Evolutionary conservation across 2,113 vertebrate genomes (phyloP).

Genomic region (Sphyrna mokarran): DNA sequence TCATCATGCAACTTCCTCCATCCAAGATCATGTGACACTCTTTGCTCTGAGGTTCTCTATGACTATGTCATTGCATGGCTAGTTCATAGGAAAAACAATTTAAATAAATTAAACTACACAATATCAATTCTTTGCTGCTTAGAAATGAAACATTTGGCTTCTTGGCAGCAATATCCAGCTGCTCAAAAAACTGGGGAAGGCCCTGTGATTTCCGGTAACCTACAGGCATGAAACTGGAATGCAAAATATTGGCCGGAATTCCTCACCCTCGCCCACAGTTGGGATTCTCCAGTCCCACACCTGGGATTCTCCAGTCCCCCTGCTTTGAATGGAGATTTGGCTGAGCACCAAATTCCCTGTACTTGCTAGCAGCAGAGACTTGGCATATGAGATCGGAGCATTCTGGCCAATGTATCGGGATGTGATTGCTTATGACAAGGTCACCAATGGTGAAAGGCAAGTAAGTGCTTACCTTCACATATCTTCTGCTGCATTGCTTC

Average conservation of each 20-base stretch:
- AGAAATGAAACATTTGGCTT: neutral
- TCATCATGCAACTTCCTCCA: neutral
- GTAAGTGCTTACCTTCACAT: constrained; percentile 58
- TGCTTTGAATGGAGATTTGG: too few relatives aligned
- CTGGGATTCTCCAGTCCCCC: too few relatives aligned
- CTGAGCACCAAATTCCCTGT: too few relatives aligned
- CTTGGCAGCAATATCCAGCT: neutral
- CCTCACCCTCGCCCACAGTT: too few relatives aligned
- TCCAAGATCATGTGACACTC: neutral
- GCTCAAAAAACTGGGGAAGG: neutral
- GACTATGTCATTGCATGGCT: neutral
- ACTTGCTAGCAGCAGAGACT: too few relatives aligned
- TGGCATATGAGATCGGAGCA: too few relatives aligned
- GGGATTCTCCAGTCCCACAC: too few relatives aligned
- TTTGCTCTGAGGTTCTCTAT: neutral
- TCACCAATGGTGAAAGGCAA: neutral
- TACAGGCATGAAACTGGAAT: neutral
- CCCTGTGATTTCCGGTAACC: neutral
- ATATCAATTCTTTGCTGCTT: neutral
- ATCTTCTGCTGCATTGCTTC: constrained; percentile 66
- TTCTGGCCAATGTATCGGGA: too few relatives aligned
- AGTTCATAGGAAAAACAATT: neutral
- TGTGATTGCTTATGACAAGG: neutral
- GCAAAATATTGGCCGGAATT: neutral
- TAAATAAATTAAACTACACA: neutral